Percentiles rank a stretch among this genome's conserved stretches.
Conservation (phyloP, 2,888 invertebrate genomes). For the Eurytoma californica region DNA sequence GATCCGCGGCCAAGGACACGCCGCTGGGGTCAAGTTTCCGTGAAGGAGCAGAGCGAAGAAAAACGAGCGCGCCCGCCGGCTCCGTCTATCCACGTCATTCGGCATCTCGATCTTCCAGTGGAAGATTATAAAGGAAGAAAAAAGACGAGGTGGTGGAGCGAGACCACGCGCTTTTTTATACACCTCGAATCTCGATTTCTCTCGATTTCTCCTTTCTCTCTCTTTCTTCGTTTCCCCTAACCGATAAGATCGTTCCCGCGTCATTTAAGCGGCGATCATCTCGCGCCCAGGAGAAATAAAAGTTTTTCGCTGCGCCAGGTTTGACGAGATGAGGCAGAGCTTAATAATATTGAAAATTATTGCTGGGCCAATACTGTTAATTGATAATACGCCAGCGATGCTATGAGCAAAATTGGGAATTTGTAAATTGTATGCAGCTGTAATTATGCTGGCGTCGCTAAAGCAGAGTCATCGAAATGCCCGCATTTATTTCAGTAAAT, state of each 20-base stretch:
- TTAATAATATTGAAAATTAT: not conserved
- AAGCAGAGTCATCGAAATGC: conserved; percentile 1
- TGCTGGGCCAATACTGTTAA: not conserved
- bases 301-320: not conserved
- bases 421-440: not conserved
- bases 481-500: conserved; percentile 18
- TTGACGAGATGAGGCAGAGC: not conserved
- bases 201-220: conserved; percentile 1
- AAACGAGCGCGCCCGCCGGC: conserved; percentile 25
- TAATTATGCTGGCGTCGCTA: not conserved
- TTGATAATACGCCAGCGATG: not conserved
- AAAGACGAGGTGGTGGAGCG: conserved; percentile 9
- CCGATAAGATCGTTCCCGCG: not conserved
- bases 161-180: not conserved
- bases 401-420: not conserved
- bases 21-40: conserved; percentile 57
- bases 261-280: not conserved
- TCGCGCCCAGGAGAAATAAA: not conserved
- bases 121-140: not conserved
- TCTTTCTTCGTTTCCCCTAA: not conserved
- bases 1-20: conserved; percentile 46
- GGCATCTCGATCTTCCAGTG: conserved; percentile 9
- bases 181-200: not conserved
- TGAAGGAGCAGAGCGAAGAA: conserved; percentile 47
- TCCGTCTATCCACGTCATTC: conserved; percentile 43